A percentile compares a stretch with the other conserved stretches of the same genome.
Conservation (phyloP, 2,113 vertebrate genomes). For the Siphamia tubifer region DNA sequence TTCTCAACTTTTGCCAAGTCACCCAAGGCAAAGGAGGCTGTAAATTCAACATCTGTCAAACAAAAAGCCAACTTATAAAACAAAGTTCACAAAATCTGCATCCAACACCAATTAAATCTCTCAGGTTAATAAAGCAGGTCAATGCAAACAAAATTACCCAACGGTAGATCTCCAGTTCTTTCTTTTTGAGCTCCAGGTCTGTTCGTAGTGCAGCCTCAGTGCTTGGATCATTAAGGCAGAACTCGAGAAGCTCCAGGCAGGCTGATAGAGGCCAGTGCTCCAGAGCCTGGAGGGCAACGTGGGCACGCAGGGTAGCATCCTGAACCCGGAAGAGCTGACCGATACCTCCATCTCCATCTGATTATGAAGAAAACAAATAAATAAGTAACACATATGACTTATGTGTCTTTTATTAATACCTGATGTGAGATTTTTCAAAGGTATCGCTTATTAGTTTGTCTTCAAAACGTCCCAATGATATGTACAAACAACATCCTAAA, state of each 20-base stretch:
- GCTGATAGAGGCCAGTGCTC: constrained; percentile 88
- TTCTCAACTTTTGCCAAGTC: constrained; percentile 90
- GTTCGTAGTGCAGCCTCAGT: constrained; percentile 73
- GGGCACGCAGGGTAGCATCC: constrained; percentile 84
- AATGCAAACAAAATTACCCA: constrained; percentile 74
- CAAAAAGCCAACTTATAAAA: not conserved
- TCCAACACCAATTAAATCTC: not conserved
- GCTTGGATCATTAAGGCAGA: constrained; percentile 84
- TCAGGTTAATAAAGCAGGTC: not conserved
- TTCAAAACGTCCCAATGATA: no score
- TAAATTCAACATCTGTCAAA: constrained; percentile 85
- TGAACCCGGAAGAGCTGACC: constrained; percentile 85
- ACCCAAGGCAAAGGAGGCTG: constrained; percentile 79
- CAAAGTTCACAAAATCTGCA: no score
- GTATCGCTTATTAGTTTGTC: no score
- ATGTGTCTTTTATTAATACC: no score
- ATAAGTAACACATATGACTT: not conserved
- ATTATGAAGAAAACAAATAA: not conserved
- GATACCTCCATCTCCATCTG: constrained; percentile 80
- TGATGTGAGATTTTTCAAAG: no score
- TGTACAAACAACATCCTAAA: no score
- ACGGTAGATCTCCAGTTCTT: constrained; percentile 87
- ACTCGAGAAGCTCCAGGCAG: constrained; percentile 88
- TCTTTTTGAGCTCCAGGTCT: constrained; percentile 81
- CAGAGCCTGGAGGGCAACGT: constrained; percentile 82